Base-by-base conservation (phyloP, 2,797 vertebrate genomes). In the Tolypeutes matacus region DNA sequence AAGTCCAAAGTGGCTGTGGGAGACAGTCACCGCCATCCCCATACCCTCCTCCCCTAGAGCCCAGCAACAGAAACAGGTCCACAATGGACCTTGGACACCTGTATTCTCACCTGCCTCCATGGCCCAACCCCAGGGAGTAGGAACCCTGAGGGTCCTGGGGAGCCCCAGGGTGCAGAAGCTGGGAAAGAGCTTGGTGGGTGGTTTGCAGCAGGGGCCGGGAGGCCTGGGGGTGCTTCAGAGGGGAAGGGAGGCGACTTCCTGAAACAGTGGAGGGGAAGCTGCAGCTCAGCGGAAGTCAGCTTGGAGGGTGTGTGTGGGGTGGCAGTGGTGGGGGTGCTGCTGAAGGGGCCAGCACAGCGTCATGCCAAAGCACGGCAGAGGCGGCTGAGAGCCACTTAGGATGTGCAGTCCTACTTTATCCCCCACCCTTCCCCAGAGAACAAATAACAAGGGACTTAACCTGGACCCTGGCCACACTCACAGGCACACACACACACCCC, bases 171-270 rank as follows among this genome's bases (percentile, higher is more conserved):
- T 62, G 86, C 89, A 64, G 89, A 89, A 89, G 91, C 92, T 70
- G 82, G 82, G 76, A 86, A 77, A 89, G 64, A 91, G 80, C 86
- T 64, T 77, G 92, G 78, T 69, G 72, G 91, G 92, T 92, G 95
- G 88, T 75, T 91, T 21, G 78, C 62, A 58, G 95, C 89, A 60
- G 53, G 86, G 95, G 76, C 53, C 46, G 0, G 7, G 85, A 56
- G n/a, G 46, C n/a, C 14, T 51, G 49, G 36, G 76, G 84, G 76
- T 51, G 93, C 86, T 88, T 73, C 82, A 73, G 89, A 97, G 86
- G 94, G 98, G 97, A 98, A 98, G 98, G 98, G 97, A 98, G 97
- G 97, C 96, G 97, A 97, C 96, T 98, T 98, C 97, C 98, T 97
- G 94, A 97, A 98, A 95, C 98, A 98, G 87, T 34, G 36, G 77